These are phyloP conservation scores for Tiliacea aurago DNA, from an alignment of 2,888 invertebrate species.

Conservation along the genomic window DNA sequence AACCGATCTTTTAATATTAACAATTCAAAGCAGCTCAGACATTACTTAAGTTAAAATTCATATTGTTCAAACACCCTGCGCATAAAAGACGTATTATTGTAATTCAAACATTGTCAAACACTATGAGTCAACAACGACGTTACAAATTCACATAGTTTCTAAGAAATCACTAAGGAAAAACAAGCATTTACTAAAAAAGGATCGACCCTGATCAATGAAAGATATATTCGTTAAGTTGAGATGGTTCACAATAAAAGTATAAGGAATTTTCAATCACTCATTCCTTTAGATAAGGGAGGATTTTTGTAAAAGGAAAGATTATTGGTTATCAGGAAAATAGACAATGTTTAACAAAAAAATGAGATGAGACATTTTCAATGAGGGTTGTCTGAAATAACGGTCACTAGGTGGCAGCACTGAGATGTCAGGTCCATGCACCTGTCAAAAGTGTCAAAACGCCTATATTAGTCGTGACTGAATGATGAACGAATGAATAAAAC, in stretches of 20 bases:
- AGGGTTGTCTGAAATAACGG: too few relatives aligned
- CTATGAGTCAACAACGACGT: conserved; percentile 42
- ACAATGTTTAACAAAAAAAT: background rate
- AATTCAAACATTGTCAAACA: conserved; percentile 14
- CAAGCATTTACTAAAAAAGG: conserved; percentile 26
- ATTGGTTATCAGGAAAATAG: background rate
- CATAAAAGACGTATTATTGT: background rate
- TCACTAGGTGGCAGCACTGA: too few relatives aligned
- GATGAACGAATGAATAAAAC: too few relatives aligned
- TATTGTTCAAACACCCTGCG: background rate
- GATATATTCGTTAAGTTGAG: conserved; percentile 26
- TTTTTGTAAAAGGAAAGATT: conserved; percentile 9
- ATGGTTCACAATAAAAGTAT: conserved; percentile 7
- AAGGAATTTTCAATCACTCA: conserved; percentile 36
- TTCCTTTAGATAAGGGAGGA: conserved; percentile 2
- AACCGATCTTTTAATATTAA: conserved; percentile 2
- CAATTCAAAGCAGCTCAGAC: background rate
- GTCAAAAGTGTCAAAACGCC: too few relatives aligned
- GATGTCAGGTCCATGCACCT: too few relatives aligned
- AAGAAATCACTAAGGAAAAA: conserved; percentile 59
- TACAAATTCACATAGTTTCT: conserved; percentile 45
- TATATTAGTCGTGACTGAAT: too few relatives aligned
- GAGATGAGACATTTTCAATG: background rate
- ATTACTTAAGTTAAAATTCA: background rate
- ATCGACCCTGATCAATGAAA: conserved; percentile 26